Base-by-base conservation (phyloP, 2,888 invertebrate species). In the Physocephala rufipes region DNA sequence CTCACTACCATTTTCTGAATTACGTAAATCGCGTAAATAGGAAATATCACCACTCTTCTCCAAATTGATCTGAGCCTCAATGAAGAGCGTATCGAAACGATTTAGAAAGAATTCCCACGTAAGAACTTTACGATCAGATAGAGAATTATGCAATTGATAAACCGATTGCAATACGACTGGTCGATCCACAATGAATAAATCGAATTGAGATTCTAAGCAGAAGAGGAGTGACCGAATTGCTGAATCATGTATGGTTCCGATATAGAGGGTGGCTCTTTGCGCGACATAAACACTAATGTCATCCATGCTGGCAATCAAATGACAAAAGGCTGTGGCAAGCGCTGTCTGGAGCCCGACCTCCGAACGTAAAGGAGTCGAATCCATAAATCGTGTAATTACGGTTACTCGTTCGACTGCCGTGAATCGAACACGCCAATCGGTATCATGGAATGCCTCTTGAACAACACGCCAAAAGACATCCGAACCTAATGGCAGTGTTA, bases 51-150 rank as follows among this genome's bases (percentile, higher is more conserved):
- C 94, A 24, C 90, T 89, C 86, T 92, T 93, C 82, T 95, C 95
- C 75, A 95, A 87, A 83, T 91, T 93, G 49, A 99, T 92, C 88
- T 99, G 99, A 0, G 98, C 96, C 86, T 99, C 99, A 43, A 99
- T 87, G 80, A 97, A 95, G 4, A 99, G 87, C 0, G 97, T 94
- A 83, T 99, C 99, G 84, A 99, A 99, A 70, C 96, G 90, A 84
- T 96, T 95, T 28, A 98, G 89, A 86, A 99, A 99, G 88, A 99
- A 99, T 76, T 98, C 96, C 98, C 99, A 99, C 0, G 93, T 92
- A 19, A 99, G 89, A 72, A 99, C 94, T 79, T 91, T 91, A 61
- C 97, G 89, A 84, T 97, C 95, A 78, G 94, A 94, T 43, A 99
- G 89, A 2, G 95, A 93, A 84, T 96, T 97, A 84, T 97, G 95